Evolutionary conservation across 2,797 vertebrate genomes (phyloP), one percentile per base, ranked within the genome.

Genomic region (Bufotes viridis): DNA sequence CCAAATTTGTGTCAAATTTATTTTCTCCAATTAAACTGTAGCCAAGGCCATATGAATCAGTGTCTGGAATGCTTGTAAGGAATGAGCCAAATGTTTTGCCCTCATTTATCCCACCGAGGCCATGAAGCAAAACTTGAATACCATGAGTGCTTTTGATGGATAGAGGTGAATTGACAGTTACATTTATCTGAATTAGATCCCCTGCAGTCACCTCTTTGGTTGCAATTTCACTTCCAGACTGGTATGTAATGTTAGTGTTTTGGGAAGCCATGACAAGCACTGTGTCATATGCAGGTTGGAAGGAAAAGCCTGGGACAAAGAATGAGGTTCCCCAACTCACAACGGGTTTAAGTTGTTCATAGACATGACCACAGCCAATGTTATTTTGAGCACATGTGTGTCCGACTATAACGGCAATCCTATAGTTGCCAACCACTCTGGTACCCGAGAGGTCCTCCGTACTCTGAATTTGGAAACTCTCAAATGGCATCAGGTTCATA

Each of bases 321-420:
- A 95, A 97, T 3, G 9, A 91, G 24, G 89, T 92, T 74, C 95
- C 95, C 96, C 96, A 97, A n/a, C 82, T 90, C 0, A 86, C 92
- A 0, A 94, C 93, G 2, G 96, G 96, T 12, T 94, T 87, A 74
- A 97, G 93, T 87, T 97, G 96, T 89, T 97, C 96, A 20, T 92
- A 93, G 12, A 96, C 94, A 0, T 96, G 94, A 90, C 96, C 93
- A 87, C 96, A 97, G 72, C 82, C 93, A 0, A 93, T 90, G 69
- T 95, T 94, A 24, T 63, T 91, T 89, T 89, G 90, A 51, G 91
- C 94, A 87, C 96, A 97, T 14, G 89, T 94, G 91, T 97, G 95
- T 67, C 96, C 96, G 0, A 93, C 92, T 70, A 94, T 82, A 65
- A 97, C 94, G 0, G 92, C 95, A 60, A 96, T 92, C 0, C 95